Evolutionary conservation across 2,888 invertebrate species (phyloP), one percentile per base, ranked within the genome.

Genomic region (Danaus chrysippus): DNA sequence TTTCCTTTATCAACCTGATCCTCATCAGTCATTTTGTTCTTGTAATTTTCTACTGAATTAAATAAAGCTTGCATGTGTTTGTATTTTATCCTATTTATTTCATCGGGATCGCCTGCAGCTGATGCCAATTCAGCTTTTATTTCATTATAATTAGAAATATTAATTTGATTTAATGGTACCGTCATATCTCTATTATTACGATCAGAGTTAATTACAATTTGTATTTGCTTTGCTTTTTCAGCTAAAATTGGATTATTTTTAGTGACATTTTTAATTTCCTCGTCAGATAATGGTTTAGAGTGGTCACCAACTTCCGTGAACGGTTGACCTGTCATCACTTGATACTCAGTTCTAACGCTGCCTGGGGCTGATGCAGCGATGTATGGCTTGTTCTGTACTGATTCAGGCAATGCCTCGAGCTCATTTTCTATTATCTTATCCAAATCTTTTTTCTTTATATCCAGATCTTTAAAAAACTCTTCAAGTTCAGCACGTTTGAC

Each of bases 261-360:
- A 3, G 90, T 55, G 70, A 82, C 73, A 58, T 79, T 73, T 64
- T 79, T 86, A 62, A 87, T 78, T 76, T 89, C 84, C 56, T 86
- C 80, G 0, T 57, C 55, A 1, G 79, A 75, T 12, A 87, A 69
- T 10, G 87, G 89, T 59, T 74, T 82, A 34, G 72, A 78, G n/a
- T 76, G 72, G 56, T 86, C 84, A 53, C 79, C 82, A 52, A 89
- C 68, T 58, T 80, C 69, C 8, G 87, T 87, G 67, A 91, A 91
- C 2, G 91, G 91, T 66, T 91, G 91, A 0, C 90, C 90, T 46
- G 84, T 79, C 90, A 91, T 87, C 6, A 91, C 86, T 69, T 90
- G 90, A 65, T 84, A 85, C 64, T 90, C 90, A 0, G 87, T 79
- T 69, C 82, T 84, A 1, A 84, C 70, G 66, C 79, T 77, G 0